A percentile compares a stretch with the other conserved stretches of the same genome.
Evolutionary conservation across 1,140 invertebrate species (phyloP).

Genomic region (Calephelis virginiensis): DNA sequence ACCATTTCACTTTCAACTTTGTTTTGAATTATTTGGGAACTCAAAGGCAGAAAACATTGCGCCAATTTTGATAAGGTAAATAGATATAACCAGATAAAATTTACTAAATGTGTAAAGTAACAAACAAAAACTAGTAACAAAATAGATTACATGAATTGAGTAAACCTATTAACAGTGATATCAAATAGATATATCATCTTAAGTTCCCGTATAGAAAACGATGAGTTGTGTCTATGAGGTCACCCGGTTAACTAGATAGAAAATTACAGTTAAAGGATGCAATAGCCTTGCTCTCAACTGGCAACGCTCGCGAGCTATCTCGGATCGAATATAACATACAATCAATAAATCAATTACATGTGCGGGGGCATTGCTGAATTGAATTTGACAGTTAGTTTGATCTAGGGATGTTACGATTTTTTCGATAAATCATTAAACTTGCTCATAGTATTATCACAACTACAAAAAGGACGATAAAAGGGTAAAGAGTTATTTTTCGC

Average conservation of each 20-base stretch:
- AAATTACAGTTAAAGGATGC: conserved; percentile 66
- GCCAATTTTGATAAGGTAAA: too few species aligned
- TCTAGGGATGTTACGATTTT: conserved; percentile 48
- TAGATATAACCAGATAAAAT: too few species aligned
- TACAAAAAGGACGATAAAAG: too few species aligned
- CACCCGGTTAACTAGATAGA: conserved; percentile 63
- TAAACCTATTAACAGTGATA: conserved; percentile 14
- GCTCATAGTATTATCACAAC: too few species aligned
- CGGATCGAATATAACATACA: conserved; percentile 75
- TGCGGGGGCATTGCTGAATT: conserved; percentile 72
- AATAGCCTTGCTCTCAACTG: conserved; percentile 48
- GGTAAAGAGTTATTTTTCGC: too few species aligned
- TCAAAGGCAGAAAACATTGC: too few species aligned
- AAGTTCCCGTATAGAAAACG: conserved; percentile 46
- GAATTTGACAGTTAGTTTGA: conserved; percentile 72
- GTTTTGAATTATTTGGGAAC: too few species aligned
- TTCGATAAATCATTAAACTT: conserved; percentile 33
- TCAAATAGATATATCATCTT: conserved; percentile 34
- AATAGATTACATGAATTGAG: conserved; percentile 1
- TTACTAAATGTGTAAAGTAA: not conserved
- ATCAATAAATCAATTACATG: conserved; percentile 78
- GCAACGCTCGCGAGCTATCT: conserved; percentile 50
- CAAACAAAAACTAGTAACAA: not conserved
- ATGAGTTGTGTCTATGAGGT: conserved; percentile 60
- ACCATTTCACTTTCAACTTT: too few species aligned